Evolutionary conservation across 1,140 invertebrate species (phyloP).

Genomic region (Solenopsis fugax): DNA sequence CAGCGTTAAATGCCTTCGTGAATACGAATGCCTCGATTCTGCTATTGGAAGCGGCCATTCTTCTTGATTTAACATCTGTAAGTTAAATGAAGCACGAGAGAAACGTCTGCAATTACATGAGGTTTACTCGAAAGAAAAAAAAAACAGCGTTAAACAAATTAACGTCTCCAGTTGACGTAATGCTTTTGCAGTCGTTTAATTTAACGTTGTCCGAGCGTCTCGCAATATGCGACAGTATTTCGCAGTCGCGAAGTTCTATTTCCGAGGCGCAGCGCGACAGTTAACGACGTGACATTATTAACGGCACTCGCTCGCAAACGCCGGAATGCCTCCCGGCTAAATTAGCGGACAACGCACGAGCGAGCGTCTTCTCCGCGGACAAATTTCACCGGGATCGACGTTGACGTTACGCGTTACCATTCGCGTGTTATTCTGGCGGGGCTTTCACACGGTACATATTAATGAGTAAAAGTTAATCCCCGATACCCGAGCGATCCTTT

Average conservation of each 20-base stretch:
- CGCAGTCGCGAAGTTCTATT: conserved; percentile 64
- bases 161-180: conserved; percentile 13
- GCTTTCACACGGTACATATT: conserved; percentile 69
- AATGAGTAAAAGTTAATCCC: conserved; percentile 76
- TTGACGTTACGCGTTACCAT: not conserved
- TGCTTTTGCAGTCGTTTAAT: conserved; percentile 49
- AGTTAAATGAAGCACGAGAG: not conserved
- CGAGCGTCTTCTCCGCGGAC: conserved; percentile 66
- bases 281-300: conserved; percentile 75
- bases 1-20: not conserved
- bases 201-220: conserved; percentile 33
- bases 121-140: not conserved
- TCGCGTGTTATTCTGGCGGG: not conserved
- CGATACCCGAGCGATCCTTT: conserved; percentile 62
- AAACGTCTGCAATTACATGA: conserved; percentile 11
- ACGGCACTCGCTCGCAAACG: conserved; percentile 65
- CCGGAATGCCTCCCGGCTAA: conserved; percentile 71
- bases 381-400: conserved; percentile 62
- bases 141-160: conserved; percentile 34
- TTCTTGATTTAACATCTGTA: not conserved
- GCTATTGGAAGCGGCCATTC: not conserved
- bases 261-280: conserved; percentile 56
- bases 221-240: conserved; percentile 64
- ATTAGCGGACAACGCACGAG: conserved; percentile 71
- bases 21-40: too few species aligned